Percentiles rank a stretch among this genome's conserved stretches.
Evolutionary conservation across 2,113 vertebrate species (phyloP).

Genomic region (Festucalex cinctus): DNA sequence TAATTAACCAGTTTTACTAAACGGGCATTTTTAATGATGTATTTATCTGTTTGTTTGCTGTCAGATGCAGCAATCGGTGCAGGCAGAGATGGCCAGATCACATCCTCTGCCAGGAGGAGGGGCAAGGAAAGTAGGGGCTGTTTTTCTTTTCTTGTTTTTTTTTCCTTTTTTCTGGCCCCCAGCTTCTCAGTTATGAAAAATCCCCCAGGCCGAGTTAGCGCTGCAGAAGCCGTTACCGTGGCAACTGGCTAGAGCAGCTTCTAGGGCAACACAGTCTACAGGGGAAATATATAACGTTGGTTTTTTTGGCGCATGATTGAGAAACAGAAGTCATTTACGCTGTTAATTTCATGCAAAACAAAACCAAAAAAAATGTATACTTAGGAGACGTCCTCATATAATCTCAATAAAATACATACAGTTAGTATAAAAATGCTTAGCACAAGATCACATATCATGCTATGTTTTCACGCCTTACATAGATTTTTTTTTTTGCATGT

Average conservation of each 20-base stretch:
- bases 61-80: conserved; percentile 16
- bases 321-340: not conserved
- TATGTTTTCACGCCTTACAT: not conserved
- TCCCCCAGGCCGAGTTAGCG: conserved; percentile 65
- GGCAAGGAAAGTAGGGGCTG: conserved; percentile 4
- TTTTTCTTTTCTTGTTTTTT: no score
- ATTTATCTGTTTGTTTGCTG: conserved; percentile 38
- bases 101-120: conserved; percentile 31
- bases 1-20: not conserved
- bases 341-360: conserved; percentile 5
- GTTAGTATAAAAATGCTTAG: not conserved
- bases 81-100: conserved; percentile 27
- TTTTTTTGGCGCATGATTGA: conserved; percentile 32
- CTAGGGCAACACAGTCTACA: conserved; percentile 53
- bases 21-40: not conserved
- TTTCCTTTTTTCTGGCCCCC: conserved; percentile 19
- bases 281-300: conserved; percentile 44
- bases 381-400: not conserved
- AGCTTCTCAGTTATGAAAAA: conserved; percentile 61
- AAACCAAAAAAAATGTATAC: no score
- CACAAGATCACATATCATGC: not conserved
- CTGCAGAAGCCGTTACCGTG: conserved; percentile 89
- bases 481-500: not conserved
- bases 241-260: conserved; percentile 81
- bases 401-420: not conserved